Conservation (phyloP, 2,113 vertebrate genomes). For the Octodon degus region DNA sequence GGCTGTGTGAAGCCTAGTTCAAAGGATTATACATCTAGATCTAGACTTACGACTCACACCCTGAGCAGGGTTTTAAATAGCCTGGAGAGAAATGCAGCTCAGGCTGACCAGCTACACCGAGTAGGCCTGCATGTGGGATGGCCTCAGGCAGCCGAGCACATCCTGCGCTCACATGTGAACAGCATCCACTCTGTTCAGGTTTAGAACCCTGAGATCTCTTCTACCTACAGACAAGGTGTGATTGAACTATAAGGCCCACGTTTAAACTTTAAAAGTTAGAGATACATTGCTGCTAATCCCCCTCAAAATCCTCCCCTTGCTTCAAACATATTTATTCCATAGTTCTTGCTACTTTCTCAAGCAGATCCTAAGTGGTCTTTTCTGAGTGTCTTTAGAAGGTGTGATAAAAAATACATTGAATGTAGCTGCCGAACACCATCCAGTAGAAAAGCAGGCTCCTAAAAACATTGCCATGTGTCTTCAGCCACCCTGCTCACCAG, state of each 20-base stretch:
- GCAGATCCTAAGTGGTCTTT: neutral
- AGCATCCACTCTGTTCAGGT: neutral
- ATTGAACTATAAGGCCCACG: neutral
- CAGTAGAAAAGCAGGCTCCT: neutral
- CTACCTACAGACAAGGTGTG: neutral
- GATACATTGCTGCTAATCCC: neutral
- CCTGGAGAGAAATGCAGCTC: neutral
- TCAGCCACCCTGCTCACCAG: neutral
- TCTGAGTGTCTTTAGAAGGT: neutral
- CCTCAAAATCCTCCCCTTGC: neutral
- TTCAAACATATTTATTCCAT: neutral
- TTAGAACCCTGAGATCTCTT: neutral
- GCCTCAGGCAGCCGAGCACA: neutral
- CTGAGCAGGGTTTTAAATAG: neutral
- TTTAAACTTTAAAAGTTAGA: neutral
- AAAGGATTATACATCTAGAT: neutral
- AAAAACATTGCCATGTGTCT: neutral
- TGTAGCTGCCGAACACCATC: neutral
- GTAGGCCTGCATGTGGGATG: neutral
- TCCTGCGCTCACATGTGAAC: neutral
- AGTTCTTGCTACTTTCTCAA: neutral
- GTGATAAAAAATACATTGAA: neutral
- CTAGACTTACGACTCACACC: neutral
- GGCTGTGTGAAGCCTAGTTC: neutral
- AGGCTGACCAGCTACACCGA: neutral